Evolutionary conservation across 2,888 invertebrate species (phyloP), one percentile per base, ranked within the genome.

Genomic region (Ypsolopha sequella): DNA sequence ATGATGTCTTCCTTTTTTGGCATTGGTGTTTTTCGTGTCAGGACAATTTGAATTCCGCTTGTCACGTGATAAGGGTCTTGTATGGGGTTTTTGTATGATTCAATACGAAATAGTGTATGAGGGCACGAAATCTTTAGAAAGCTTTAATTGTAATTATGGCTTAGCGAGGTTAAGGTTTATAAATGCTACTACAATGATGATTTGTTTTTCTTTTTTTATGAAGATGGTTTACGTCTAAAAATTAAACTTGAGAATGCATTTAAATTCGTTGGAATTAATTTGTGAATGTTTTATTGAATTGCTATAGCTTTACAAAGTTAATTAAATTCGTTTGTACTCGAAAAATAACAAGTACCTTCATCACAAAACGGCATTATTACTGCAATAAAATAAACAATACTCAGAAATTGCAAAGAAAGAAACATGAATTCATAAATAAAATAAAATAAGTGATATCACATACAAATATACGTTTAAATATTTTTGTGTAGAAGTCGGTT

Each of bases 161-260:
- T 43, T 43, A 14, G 9, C 43, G 9, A 43, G 7, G 13, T 1
- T 45, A 33, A 45, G 44, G 8, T 45, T 14, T n/a, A 8, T 65
- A 60, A 70, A 70, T 76, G 82, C 80, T 80, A 73, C 76, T 72
- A 73, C 79, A 81, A 79, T 79, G 75, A 75, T 66, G 54, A 51
- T 51, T 48, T 13, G 53, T 50, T 4, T 13, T 24, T 24, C 24
- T 24, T 24, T 24, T 24, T 24, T 24, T 24, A 24, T 24, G 24
- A n/a, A n/a, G n/a, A 24, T 24, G 24, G 24, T 24, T 24, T 24
- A 24, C 4, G 24, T 24, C 2, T 60, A 59, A 60, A 75, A 68
- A 63, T 64, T 77, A 79, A 78, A 78, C 79, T 79, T 73, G 65
- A 69, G 65, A 59, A 62, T 79, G 84, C 82, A 82, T 84, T 82